phyloP scores from a whole-genome alignment of 2,113 vertebrate genomes.

The Elgaria multicarinata region DNA sequence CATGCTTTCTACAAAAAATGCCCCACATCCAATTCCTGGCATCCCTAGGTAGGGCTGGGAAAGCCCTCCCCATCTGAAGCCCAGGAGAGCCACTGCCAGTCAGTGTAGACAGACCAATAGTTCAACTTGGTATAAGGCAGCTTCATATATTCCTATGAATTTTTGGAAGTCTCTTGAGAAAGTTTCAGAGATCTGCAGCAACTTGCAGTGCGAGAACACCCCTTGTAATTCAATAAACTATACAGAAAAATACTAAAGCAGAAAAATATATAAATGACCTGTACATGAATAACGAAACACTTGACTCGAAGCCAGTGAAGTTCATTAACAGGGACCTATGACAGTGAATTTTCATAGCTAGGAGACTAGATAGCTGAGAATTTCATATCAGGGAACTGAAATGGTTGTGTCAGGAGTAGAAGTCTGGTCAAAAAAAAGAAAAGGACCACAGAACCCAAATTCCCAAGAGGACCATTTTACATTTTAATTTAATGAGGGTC shows the following conservation, averaged over 20 bases:
- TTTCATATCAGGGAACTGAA: not conserved
- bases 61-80: not conserved
- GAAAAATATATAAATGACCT: not conserved
- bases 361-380: not conserved
- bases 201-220: not conserved
- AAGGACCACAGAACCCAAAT: not conserved
- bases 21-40: not conserved
- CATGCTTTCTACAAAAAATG: not conserved
- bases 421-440: not conserved
- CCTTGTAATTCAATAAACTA: not conserved
- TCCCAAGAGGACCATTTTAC: not conserved
- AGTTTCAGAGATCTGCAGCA: not conserved
- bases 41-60: not conserved
- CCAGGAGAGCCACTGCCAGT: not conserved
- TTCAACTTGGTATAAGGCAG: not conserved
- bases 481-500: not conserved
- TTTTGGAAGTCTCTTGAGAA: not conserved
- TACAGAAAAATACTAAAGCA: not conserved
- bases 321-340: not conserved
- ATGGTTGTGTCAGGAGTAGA: not conserved
- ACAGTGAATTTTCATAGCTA: not conserved
- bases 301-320: not conserved
- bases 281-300: not conserved
- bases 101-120: not conserved
- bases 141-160: not conserved